These are phyloP conservation scores for Epinephelus malabaricus DNA, from an alignment of 2,797 vertebrate genomes.

Conservation along the genomic window DNA sequence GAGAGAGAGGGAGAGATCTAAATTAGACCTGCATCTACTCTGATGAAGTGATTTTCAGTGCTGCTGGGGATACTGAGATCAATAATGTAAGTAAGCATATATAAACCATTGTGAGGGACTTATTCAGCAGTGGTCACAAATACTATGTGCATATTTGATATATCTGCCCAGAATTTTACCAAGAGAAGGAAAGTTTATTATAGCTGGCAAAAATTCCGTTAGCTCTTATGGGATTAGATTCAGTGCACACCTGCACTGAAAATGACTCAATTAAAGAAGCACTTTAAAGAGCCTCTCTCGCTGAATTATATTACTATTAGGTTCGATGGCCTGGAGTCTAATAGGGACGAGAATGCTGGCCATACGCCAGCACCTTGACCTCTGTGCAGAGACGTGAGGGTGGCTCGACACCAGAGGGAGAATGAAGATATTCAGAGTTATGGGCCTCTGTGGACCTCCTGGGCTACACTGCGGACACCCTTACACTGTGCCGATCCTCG, in stretches of 20 bases:
- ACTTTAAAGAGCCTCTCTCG: conserved; percentile 35
- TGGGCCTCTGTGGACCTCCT: conserved; percentile 25
- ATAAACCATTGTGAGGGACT: conserved; percentile 42
- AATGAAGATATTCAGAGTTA: conserved; percentile 56
- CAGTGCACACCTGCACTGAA: conserved; percentile 34
- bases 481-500: conserved; percentile 42
- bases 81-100: conserved; percentile 62
- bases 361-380: conserved; percentile 72
- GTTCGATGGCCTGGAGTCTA: conserved; percentile 50
- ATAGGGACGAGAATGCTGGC: conserved; percentile 56
- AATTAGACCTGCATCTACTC: conserved; percentile 60
- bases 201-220: conserved; percentile 18
- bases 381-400: conserved; percentile 34
- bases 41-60: conserved; percentile 57
- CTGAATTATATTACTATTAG: conserved; percentile 59
- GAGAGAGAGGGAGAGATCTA: conserved; percentile 54
- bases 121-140: conserved; percentile 5
- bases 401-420: conserved; percentile 25
- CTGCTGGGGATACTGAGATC: conserved; percentile 52
- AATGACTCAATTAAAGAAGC: conserved; percentile 54
- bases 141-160: conserved; percentile 34
- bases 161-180: conserved; percentile 11
- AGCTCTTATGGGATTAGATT: conserved; percentile 48
- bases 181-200: conserved; percentile 11
- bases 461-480: conserved; percentile 46